A percentile compares a stretch with the other conserved stretches of the same genome.
Conservation (phyloP, 35 echinoderm and acorn worm genomes). For the Apostichopus californicus region DNA sequence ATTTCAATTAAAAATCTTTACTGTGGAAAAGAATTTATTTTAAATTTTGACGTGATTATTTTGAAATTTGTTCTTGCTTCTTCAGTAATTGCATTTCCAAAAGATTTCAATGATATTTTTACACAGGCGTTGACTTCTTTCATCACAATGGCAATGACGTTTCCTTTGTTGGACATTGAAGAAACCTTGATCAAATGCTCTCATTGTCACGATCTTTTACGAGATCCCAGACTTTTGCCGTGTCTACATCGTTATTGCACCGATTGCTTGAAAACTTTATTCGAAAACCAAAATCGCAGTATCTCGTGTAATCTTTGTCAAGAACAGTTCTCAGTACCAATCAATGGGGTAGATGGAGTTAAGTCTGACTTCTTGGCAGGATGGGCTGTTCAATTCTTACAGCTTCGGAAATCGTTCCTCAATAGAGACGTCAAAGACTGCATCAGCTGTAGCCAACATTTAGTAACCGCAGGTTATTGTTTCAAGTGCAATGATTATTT, state of each 20-base stretch:
- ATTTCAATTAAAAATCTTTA: no score
- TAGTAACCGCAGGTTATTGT: not conserved
- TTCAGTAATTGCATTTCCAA: no score
- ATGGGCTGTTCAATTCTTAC: not conserved
- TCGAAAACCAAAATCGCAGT: not conserved
- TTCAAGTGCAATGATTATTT: conserved; percentile 35
- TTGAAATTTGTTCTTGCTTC: no score
- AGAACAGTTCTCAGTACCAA: not conserved
- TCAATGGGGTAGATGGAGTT: conserved; percentile 24
- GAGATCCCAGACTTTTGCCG: not conserved
- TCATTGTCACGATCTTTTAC: no score
- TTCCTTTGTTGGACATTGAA: no score
- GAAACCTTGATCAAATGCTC: no score
- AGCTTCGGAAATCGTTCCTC: not conserved
- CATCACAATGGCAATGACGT: no score
- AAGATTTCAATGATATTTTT: no score
- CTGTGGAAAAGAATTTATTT: no score
- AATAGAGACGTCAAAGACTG: not conserved
- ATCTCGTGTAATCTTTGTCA: not conserved
- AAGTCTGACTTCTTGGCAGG: conserved; percentile 7
- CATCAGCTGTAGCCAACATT: not conserved
- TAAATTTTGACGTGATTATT: no score
- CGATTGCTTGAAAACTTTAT: not conserved
- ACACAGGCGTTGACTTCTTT: no score
- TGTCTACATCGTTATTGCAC: conserved; percentile 25